phyloP scores from a whole-genome alignment of 2,113 vertebrate genomes.

The Cercocebus atys region DNA sequence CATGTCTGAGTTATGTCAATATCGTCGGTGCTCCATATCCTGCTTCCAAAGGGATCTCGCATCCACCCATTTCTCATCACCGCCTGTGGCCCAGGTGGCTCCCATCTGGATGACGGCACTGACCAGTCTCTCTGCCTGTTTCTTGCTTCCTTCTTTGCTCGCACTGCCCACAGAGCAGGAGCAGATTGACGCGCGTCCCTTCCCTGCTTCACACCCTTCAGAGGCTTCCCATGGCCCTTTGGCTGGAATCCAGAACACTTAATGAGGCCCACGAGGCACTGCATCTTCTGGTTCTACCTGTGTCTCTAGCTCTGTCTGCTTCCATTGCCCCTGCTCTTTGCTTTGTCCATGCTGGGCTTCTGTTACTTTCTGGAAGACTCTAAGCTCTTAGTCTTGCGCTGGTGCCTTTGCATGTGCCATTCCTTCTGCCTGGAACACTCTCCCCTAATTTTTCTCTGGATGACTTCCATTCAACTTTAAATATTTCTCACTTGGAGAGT shows the following conservation, averaged over 20 bases:
- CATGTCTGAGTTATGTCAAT: no score
- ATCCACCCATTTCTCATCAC: background rate
- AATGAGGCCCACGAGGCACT: no score
- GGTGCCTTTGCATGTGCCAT: background rate
- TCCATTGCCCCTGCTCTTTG: background rate
- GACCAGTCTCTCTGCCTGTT: background rate
- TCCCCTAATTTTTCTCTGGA: background rate
- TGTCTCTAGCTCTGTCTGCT: background rate
- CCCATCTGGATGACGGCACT: no score
- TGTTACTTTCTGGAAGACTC: background rate
- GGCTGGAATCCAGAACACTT: background rate
- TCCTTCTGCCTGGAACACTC: background rate
- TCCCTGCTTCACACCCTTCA: background rate
- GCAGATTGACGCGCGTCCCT: accelerated
- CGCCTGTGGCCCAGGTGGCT: accelerated
- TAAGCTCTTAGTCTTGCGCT: background rate
- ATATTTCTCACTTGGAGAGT: background rate
- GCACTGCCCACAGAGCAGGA: background rate
- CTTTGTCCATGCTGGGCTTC: background rate
- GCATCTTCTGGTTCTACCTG: background rate
- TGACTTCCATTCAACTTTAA: background rate
- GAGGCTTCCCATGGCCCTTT: background rate
- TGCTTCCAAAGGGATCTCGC: background rate
- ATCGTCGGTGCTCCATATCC: background rate
- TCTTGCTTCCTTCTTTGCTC: conserved; percentile 59